Conservation (phyloP, 2,888 invertebrate genomes). For the Protodeltote pygarga region DNA sequence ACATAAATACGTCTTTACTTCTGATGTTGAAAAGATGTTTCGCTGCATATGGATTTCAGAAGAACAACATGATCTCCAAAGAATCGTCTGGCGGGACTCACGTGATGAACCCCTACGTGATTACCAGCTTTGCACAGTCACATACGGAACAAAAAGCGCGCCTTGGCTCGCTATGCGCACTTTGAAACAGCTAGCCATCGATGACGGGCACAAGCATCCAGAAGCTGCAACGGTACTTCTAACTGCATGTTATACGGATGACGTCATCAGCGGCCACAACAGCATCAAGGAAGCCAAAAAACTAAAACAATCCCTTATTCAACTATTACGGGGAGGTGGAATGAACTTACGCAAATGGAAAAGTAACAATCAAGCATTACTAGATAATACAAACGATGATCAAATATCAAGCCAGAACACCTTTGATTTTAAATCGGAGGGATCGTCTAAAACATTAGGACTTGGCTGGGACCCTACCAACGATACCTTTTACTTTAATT, state of each 20-base stretch:
- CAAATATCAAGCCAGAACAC: conserved; percentile 1
- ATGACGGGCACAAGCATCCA: conserved; percentile 15
- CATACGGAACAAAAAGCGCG: conserved; percentile 9
- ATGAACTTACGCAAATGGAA: conserved; percentile 11
- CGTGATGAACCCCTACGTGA: background rate
- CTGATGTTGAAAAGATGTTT: conserved; percentile 42
- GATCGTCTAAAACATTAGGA: conserved; percentile 20
- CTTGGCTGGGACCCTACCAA: conserved; percentile 22
- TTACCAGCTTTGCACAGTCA: conserved; percentile 11
- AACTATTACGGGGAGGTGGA: conserved; percentile 1
- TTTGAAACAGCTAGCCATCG: conserved; percentile 13
- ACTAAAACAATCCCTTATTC: background rate
- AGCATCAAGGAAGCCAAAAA: background rate
- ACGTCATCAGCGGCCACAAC: conserved; percentile 1
- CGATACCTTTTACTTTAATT: conserved; percentile 24
- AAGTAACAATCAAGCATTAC: background rate
- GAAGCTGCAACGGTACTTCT: background rate
- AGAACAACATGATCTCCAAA: conserved; percentile 27
- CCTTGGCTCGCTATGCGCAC: conserved; percentile 16
- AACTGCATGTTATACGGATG: conserved; percentile 3
- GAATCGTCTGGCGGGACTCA: conserved; percentile 18
- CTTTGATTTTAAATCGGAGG: conserved; percentile 21
- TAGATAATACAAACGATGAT: background rate
- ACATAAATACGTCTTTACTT: conserved; percentile 27
- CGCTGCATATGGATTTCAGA: conserved; percentile 21